Conservation (phyloP, 1,140 invertebrate species). For the Drosophila mayri region DNA sequence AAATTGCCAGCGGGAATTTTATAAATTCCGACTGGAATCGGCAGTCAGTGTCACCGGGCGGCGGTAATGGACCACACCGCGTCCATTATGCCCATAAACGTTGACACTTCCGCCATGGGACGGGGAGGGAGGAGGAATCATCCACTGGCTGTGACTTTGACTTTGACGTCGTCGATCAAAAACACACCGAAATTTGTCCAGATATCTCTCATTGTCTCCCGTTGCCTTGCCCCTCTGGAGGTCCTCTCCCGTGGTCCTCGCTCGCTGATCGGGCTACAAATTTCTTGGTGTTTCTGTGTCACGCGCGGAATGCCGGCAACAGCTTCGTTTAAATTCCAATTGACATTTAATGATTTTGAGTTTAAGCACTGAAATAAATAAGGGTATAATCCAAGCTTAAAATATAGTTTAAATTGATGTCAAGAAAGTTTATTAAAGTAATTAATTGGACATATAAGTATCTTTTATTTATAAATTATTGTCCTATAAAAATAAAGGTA, state of each 20-base stretch:
- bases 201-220: conserved; percentile 35
- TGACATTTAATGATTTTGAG: conserved; percentile 74
- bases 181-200: conserved; percentile 78
- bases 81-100: conserved; percentile 82
- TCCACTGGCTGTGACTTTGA: conserved; percentile 14
- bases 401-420: no score
- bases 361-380: neutral
- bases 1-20: conserved; percentile 75
- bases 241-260: neutral
- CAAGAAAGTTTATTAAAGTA: neutral
- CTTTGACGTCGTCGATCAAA: conserved; percentile 73
- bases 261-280: conserved; percentile 57
- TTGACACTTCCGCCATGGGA: conserved; percentile 75
- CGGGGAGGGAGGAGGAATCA: conserved; percentile 1
- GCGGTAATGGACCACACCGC: conserved; percentile 79
- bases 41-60: conserved; percentile 35
- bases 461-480: no score
- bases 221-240: neutral
- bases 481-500: neutral
- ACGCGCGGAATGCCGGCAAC: conserved; percentile 79
- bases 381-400: neutral
- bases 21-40: conserved; percentile 78
- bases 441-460: neutral
- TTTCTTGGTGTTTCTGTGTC: conserved; percentile 82
- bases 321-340: conserved; percentile 84